phyloP scores from a whole-genome alignment of 1,140 invertebrate species.

The Heliothis subflexa region DNA sequence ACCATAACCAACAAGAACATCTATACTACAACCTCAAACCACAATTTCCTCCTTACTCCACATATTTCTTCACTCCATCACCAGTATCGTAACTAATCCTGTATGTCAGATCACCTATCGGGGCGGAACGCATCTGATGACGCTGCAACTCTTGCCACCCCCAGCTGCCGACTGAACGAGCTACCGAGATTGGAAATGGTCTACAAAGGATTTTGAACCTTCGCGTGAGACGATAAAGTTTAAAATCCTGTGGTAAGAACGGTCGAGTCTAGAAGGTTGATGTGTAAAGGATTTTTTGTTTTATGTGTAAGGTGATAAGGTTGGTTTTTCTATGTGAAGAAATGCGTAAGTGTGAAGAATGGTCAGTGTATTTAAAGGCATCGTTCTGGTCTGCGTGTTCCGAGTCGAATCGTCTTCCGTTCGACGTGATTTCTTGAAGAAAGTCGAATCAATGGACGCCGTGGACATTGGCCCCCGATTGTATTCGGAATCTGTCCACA shows the following conservation, averaged over 20 bases:
- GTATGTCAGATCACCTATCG: conserved; percentile 58
- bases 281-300: conserved; percentile 41
- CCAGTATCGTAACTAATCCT: conserved; percentile 50
- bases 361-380: conserved; percentile 63
- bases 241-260: conserved; percentile 31
- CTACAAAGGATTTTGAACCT: conserved; percentile 49
- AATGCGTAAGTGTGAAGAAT: conserved; percentile 54
- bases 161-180: conserved; percentile 67
- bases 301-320: conserved; percentile 39
- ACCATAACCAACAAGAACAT: too few species aligned
- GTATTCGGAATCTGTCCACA: conserved; percentile 57
- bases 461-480: conserved; percentile 82
- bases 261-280: neutral
- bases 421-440: conserved; percentile 84
- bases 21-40: too few species aligned
- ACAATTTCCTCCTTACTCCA: too few species aligned
- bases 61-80: neutral
- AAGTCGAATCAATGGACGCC: conserved; percentile 80
- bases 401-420: conserved; percentile 83
- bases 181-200: conserved; percentile 63
- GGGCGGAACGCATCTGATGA: conserved; percentile 74
- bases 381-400: conserved; percentile 74
- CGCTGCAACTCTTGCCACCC: conserved; percentile 64
- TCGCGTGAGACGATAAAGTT: conserved; percentile 2
- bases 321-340: conserved; percentile 45